Evolutionary conservation across 2,888 invertebrate genomes (phyloP), one percentile per base, ranked within the genome.

Genomic region (Tillus elongatus): DNA sequence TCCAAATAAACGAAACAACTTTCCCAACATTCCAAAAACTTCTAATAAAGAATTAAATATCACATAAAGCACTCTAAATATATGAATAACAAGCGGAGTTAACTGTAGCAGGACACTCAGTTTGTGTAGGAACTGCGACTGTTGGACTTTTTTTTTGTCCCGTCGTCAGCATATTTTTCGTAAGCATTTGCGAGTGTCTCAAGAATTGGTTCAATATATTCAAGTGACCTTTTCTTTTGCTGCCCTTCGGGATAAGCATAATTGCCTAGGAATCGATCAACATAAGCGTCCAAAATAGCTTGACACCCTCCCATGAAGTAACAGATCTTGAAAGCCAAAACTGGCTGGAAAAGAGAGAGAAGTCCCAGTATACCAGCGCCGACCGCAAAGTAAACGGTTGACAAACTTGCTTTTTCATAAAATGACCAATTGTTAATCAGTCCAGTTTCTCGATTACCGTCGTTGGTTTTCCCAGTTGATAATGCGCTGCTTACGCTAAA

Each of bases 171-270:
- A 41, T 58, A 64, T 43, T 56, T 54, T 33, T 61, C 58, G 42
- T 62, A 60, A 15, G 59, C 62, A 27, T 52, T 51, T 3, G 55
- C 56, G n/a, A 62, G 41, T 6, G 58, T 56, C 26, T 54, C 48
- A 35, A 64, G 37, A 34, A 64, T 45, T 2, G 64, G 61, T 33
- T 60, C 60, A 10, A 61, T 35, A 42, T 61, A 56, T 33, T 63
- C 61, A 4, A 56, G 28, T 4, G 60, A 55, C 26, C 61, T 43
- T 41, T 56, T 53, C 32, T 44, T 39, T 37, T 49, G 44, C n/a
- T 19, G 24, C n/a, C n/a, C n/a, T n/a, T n/a, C n/a, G n/a, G n/a
- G n/a, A n/a, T n/a, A n/a, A n/a, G n/a, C n/a, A n/a, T n/a, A n/a
- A n/a, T n/a, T n/a, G 4, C 45, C 45, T 12, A 37, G 44, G 10